Base-by-base conservation (phyloP, 1,140 invertebrate genomes). In the Doryteuthis pealeii region DNA sequence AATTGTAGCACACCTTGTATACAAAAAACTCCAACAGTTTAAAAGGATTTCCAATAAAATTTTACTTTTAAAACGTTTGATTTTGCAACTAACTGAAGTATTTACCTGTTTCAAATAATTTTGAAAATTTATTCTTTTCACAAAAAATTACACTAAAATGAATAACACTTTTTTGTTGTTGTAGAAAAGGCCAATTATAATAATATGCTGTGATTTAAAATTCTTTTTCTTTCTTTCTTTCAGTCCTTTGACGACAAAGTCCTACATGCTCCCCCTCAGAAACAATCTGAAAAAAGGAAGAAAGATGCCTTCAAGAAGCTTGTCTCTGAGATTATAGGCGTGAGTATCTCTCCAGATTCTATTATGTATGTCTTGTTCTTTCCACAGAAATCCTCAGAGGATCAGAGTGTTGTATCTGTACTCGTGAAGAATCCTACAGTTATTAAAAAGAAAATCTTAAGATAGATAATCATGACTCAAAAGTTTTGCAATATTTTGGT, bases 221-320 rank as follows among this genome's bases (percentile, higher is more conserved):
- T n/a, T n/a, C n/a, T 14, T 62, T 30, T 70, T 74, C 71, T 79
- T 30, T 26, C 18, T 78, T 32, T 43, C 69, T 81, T 80, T 15
- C 77, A 87, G 85, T 91, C 93, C 74, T 92, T 96, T 75, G 94
- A 96, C 86, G 94, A 96, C 78, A 94, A 94, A 84, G 91, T 96
- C 83, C 86, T 92, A 14, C 90, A 91, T 4, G 88, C 90, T 40
- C 91, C 91, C 15, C 91, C 91, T 30, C 77, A 82, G 70, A 80
- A 83, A 70, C 78, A 83, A 67, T 72, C 94, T 18, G 95, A 96
- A 81, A 95, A 95, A 83, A 92, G 92, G 75, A 96, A 95, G 85
- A 95, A 95, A 81, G 95, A 96, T 84, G 89, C 94, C 18, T 96
- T 96, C 85, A 96, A 94, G 85, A 95, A 95, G 88, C 91, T 97